Evolutionary conservation across 92 coral and sea anemone species (phyloP).

Genomic region (Phenganax marumi): DNA sequence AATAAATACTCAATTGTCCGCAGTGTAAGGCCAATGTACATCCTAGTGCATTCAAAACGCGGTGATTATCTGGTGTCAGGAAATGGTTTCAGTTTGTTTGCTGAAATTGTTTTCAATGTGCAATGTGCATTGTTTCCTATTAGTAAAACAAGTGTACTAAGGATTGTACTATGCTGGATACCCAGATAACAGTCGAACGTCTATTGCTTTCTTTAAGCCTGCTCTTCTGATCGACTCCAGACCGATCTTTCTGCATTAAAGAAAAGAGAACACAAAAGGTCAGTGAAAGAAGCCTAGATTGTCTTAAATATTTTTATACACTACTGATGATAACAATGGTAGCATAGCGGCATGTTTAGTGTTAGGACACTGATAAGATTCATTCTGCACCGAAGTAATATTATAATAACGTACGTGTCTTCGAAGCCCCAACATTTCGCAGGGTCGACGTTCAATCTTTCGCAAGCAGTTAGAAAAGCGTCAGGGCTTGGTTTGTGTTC

Average conservation of each 20-base stretch:
- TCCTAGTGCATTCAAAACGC: no score
- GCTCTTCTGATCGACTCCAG: constrained; percentile 81
- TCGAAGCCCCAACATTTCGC: constrained; percentile 96
- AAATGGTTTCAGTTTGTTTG: not conserved
- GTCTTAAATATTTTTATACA: not conserved
- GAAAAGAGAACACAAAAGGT: not conserved
- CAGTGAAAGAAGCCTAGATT: no score
- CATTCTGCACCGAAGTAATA: not conserved
- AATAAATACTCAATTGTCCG: constrained; percentile 22
- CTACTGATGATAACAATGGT: no score
- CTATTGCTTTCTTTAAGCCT: constrained; percentile 69
- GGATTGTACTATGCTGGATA: constrained; percentile 57
- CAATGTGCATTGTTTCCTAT: not conserved
- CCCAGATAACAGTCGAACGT: constrained; percentile 77
- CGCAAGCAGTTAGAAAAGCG: constrained; percentile 84
- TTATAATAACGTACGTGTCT: constrained; percentile 78
- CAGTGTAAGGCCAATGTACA: no score
- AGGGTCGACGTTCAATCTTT: constrained; percentile 71
- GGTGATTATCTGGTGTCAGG: not conserved
- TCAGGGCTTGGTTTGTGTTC: constrained; percentile 90
- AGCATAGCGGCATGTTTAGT: no score
- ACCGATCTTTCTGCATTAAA: constrained; percentile 72
- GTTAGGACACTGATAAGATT: no score
- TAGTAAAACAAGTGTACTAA: not conserved
- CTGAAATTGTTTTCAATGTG: not conserved